These are phyloP conservation scores for Himalopsyche anomala DNA, from an alignment of 2,888 invertebrate species.

Conservation along the genomic window DNA sequence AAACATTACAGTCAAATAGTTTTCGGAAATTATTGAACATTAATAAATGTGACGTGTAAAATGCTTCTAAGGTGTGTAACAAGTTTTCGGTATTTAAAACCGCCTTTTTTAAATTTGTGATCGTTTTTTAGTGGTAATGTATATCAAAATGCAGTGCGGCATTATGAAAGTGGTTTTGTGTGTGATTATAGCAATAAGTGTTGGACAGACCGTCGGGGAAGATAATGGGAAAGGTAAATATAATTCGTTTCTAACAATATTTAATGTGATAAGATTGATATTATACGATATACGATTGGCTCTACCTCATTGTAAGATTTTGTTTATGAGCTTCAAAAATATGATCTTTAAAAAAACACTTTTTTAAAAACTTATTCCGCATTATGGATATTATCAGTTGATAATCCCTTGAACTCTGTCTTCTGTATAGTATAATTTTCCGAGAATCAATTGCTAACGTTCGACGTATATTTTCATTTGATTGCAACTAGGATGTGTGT, in stretches of 20 bases:
- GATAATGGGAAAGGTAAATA: conserved; percentile 15
- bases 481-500: too few relatives aligned
- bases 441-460: too few relatives aligned
- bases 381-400: too few relatives aligned
- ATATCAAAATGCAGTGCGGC: conserved; percentile 9
- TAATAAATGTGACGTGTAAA: background rate
- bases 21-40: background rate
- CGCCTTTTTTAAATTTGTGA: conserved; percentile 26
- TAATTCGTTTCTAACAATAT: background rate
- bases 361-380: too few relatives aligned
- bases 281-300: background rate
- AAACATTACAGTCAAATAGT: background rate
- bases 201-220: background rate
- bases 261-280: background rate
- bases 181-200: background rate
- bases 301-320: background rate
- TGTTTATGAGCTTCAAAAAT: too few relatives aligned
- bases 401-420: too few relatives aligned
- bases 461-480: too few relatives aligned
- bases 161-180: conserved; percentile 11
- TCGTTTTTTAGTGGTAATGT: background rate
- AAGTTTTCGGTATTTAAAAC: conserved; percentile 29
- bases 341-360: too few relatives aligned
- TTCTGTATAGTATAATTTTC: too few relatives aligned
- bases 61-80: background rate